These are phyloP conservation scores for Agelaius tricolor DNA, from an alignment of 2,113 vertebrate genomes.

Conservation along the genomic window DNA sequence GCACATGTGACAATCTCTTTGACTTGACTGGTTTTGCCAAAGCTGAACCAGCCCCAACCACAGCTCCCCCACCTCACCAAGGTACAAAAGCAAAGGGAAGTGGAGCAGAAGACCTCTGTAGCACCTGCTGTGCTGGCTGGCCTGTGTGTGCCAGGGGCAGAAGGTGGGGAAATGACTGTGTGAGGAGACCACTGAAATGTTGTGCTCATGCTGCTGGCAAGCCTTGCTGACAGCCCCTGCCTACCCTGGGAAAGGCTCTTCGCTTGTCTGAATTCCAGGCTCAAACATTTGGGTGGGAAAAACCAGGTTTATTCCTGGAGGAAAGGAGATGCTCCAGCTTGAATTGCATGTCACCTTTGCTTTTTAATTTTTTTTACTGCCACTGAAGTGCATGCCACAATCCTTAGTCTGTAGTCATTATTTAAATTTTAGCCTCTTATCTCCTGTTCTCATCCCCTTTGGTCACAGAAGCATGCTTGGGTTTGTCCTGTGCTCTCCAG, in stretches of 20 bases:
- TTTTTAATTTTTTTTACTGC: neutral
- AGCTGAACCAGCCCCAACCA: neutral
- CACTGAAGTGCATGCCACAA: neutral
- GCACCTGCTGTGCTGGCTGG: neutral
- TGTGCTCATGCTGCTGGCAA: neutral
- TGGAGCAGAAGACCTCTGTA: neutral
- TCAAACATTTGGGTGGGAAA: neutral
- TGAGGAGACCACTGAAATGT: neutral
- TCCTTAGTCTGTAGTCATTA: neutral
- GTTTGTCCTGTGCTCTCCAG: neutral
- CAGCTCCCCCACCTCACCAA: neutral
- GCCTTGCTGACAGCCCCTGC: neutral
- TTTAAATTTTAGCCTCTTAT: neutral
- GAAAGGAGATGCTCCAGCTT: neutral
- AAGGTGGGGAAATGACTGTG: neutral
- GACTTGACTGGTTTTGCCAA: neutral
- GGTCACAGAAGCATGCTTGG: neutral
- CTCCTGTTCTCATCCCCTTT: neutral
- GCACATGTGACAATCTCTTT: neutral
- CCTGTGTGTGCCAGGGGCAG: accelerated
- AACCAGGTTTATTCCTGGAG: neutral
- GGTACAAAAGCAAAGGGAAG: neutral
- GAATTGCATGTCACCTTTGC: neutral
- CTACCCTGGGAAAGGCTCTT: neutral
- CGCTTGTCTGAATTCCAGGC: neutral